Percentiles rank a stretch among this genome's conserved stretches.
Conservation (phyloP, 2,113 vertebrate genomes). For the Xenopus tropicalis region DNA sequence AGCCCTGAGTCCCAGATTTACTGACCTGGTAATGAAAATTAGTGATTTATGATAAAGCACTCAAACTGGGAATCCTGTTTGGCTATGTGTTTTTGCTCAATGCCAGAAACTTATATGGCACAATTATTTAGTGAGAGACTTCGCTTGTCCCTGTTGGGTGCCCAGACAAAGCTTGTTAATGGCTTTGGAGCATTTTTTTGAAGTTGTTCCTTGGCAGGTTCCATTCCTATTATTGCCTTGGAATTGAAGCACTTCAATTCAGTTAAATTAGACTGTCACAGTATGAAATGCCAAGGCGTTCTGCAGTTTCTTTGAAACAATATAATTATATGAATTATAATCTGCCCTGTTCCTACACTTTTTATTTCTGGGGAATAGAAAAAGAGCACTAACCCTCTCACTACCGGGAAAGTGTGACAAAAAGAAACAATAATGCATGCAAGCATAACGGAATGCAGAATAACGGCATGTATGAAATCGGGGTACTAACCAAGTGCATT, state of each 20-base stretch:
- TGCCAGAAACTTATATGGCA: constrained; percentile 19
- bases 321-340: constrained; percentile 38
- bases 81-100: background rate
- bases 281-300: constrained; percentile 25
- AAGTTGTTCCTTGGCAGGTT: constrained; percentile 32
- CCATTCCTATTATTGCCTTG: constrained; percentile 23
- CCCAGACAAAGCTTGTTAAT: constrained; percentile 27
- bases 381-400: background rate
- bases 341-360: constrained; percentile 11
- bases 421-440: no score
- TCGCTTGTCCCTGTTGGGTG: constrained; percentile 9
- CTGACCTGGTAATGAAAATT: no score
- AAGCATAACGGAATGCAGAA: no score
- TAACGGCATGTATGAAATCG: no score
- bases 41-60: no score
- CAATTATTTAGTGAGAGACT: constrained; percentile 9
- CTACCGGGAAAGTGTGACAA: background rate
- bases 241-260: constrained; percentile 25
- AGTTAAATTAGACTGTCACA: constrained; percentile 31
- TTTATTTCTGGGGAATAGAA: background rate
- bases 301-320: constrained; percentile 29
- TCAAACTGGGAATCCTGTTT: no score
- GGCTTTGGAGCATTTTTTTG: constrained; percentile 8
- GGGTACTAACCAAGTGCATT: no score
- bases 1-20: no score